Evolutionary conservation across 2,797 vertebrate species (phyloP).

Genomic region (Poecilia picta): DNA sequence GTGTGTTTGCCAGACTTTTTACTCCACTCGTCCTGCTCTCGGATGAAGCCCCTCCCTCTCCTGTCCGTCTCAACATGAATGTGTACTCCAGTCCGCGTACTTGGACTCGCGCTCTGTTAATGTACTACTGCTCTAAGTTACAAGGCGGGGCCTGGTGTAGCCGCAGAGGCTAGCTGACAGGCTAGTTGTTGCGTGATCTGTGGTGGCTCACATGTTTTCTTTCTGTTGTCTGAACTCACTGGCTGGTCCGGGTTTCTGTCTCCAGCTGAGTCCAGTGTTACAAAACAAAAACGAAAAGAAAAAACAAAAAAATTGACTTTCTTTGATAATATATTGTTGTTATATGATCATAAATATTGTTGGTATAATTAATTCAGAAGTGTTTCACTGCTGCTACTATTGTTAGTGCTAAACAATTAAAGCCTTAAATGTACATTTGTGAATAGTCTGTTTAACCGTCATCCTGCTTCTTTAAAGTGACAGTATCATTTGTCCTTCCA

Average conservation of each 20-base stretch:
- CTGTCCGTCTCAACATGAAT: slow-evolving; percentile 67
- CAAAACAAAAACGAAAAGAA: slow-evolving; percentile 46
- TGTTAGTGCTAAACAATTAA: slow-evolving; percentile 85
- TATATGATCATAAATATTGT: slow-evolving; percentile 79
- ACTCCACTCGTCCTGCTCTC: slow-evolving; percentile 41
- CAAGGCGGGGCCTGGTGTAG: slow-evolving; percentile 35
- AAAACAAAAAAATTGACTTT: slow-evolving; percentile 66
- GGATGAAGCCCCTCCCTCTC: slow-evolving; percentile 35
- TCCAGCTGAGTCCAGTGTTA: slow-evolving; percentile 55
- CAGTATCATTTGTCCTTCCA: slow-evolving; percentile 78
- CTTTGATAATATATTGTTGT: slow-evolving; percentile 82
- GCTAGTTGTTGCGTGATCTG: slow-evolving; percentile 37
- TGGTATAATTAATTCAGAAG: slow-evolving; percentile 83
- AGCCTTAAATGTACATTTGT: slow-evolving; percentile 89
- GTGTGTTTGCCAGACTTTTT: slow-evolving; percentile 35
- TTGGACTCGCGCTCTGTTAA: slow-evolving; percentile 44
- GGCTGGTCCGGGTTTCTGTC: slow-evolving; percentile 40
- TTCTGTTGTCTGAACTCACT: slow-evolving; percentile 44
- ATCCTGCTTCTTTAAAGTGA: slow-evolving; percentile 81
- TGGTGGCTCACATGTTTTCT: slow-evolving; percentile 53
- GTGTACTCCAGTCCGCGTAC: slow-evolving; percentile 60
- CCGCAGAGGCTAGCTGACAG: slow-evolving; percentile 54
- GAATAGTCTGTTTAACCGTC: slow-evolving; percentile 78
- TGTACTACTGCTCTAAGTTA: slow-evolving; percentile 54
- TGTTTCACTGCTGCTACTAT: slow-evolving; percentile 88